phyloP scores from a whole-genome alignment of 2,888 invertebrate species.

The Deroplatys truncata region DNA sequence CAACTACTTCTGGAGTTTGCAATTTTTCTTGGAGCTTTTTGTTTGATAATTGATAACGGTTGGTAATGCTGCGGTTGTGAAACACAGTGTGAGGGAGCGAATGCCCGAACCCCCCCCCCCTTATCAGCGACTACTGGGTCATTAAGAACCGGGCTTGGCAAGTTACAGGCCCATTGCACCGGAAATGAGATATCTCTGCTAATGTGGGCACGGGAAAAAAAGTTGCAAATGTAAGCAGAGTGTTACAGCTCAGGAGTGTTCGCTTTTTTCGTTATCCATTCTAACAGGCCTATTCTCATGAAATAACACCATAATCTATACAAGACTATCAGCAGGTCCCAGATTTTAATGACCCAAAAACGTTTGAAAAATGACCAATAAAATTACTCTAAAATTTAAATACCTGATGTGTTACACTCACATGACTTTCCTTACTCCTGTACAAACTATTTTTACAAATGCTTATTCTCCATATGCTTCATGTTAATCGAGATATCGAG shows the following conservation, averaged over 20 bases:
- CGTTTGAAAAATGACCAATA: too few relatives aligned
- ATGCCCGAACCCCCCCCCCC: not conserved
- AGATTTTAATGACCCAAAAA: too few relatives aligned
- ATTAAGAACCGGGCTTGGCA: conserved; percentile 5
- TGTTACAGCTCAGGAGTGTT: not conserved
- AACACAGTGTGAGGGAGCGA: not conserved
- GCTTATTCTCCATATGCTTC: too few relatives aligned
- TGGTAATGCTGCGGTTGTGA: not conserved
- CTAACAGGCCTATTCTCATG: too few relatives aligned
- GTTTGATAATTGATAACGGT: not conserved
- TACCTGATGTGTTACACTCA: too few relatives aligned
- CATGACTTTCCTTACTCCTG: too few relatives aligned
- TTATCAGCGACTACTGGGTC: conserved; percentile 1
- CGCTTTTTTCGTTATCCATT: too few relatives aligned
- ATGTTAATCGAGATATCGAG: too few relatives aligned
- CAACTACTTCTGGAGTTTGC: not conserved
- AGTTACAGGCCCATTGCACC: conserved; percentile 7
- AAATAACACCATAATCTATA: too few relatives aligned
- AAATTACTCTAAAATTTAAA: too few relatives aligned
- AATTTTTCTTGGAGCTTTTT: not conserved
- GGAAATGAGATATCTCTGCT: conserved; percentile 8
- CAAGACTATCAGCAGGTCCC: too few relatives aligned
- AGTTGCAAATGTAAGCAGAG: not conserved
- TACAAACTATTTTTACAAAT: too few relatives aligned
- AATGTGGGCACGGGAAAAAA: not conserved